Evolutionary conservation across 2,888 invertebrate species (phyloP).

Genomic region (Formica aserva): DNA sequence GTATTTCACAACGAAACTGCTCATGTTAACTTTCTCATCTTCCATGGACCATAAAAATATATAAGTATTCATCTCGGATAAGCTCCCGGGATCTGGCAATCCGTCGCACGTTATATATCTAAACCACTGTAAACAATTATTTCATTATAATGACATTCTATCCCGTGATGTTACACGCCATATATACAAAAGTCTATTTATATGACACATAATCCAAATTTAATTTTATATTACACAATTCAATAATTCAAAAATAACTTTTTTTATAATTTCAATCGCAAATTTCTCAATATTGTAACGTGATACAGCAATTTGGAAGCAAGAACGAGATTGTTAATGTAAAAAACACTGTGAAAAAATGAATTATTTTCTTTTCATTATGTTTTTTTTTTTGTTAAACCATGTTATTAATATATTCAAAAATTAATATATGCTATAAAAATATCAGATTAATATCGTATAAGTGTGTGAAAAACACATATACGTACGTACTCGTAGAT

Average conservation of each 20-base stretch:
- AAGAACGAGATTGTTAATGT: too few species aligned
- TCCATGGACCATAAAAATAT: conserved; percentile 87
- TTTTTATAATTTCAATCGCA: not conserved
- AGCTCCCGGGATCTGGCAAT: conserved; percentile 87
- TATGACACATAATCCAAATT: not conserved
- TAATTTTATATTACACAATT: not conserved
- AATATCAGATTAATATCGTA: too few species aligned
- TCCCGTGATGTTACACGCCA: not conserved
- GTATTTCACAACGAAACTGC: conserved; percentile 86
- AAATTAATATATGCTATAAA: not conserved
- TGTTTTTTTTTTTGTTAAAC: not conserved
- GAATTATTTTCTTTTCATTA: too few species aligned
- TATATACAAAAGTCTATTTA: not conserved
- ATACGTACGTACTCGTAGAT: not conserved
- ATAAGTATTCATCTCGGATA: conserved; percentile 88
- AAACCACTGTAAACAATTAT: conserved; percentile 86
- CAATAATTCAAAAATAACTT: not conserved
- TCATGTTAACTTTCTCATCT: conserved; percentile 84
- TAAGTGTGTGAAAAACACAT: not conserved
- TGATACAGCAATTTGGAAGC: too few species aligned
- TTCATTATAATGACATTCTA: not conserved
- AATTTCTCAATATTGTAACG: not conserved
- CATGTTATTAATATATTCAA: not conserved
- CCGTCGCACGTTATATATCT: conserved; percentile 88
- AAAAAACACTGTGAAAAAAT: too few species aligned